A percentile compares a stretch with the other conserved stretches of the same genome.
Conservation (phyloP, 1,140 invertebrate genomes). For the Aphidius ervi region DNA sequence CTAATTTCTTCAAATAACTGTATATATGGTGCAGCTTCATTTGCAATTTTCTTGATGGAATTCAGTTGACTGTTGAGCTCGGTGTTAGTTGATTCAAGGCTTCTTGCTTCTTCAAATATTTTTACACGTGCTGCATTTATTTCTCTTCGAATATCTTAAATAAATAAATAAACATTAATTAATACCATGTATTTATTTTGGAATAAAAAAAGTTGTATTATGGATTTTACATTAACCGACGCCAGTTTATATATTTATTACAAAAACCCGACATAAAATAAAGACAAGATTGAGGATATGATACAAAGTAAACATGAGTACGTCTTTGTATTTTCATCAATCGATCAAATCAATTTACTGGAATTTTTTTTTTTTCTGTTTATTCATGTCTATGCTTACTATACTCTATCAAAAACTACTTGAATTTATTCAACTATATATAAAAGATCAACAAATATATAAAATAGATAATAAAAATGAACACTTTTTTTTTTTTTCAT, state of each 20-base stretch:
- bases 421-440: too few relatives aligned
- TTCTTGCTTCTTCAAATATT: constrained; percentile 45
- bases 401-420: too few relatives aligned
- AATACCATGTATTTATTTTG: not conserved
- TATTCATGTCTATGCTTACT: too few relatives aligned
- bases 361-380: too few relatives aligned
- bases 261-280: not conserved
- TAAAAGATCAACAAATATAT: too few relatives aligned
- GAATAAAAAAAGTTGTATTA: not conserved
- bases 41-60: constrained; percentile 33
- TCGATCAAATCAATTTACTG: constrained; percentile 1
- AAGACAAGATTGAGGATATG: not conserved
- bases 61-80: constrained; percentile 46
- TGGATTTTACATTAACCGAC: constrained; percentile 7
- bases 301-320: not conserved
- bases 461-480: too few relatives aligned
- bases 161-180: constrained; percentile 13
- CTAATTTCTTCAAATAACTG: constrained; percentile 42
- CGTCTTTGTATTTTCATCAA: not conserved
- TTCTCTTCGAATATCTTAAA: constrained; percentile 45
- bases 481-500: too few relatives aligned
- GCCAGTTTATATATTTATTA: constrained; percentile 8
- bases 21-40: constrained; percentile 39
- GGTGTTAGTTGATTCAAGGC: constrained; percentile 41
- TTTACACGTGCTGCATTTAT: constrained; percentile 40